phyloP scores from a whole-genome alignment of 1,140 invertebrate genomes.

The Ips nitidus region DNA sequence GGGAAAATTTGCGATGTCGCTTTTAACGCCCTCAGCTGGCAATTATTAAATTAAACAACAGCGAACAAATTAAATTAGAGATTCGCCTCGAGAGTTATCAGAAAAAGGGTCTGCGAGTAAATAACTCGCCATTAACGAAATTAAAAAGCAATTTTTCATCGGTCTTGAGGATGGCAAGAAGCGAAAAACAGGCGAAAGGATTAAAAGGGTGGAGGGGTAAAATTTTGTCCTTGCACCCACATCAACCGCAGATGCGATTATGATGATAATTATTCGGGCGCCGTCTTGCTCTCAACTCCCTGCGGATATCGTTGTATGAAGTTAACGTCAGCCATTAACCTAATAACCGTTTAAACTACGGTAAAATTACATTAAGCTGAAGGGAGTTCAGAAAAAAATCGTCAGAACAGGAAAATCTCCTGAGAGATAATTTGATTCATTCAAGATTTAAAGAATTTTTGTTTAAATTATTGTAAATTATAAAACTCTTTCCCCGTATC shows the following conservation, averaged over 20 bases:
- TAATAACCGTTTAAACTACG: constrained; percentile 19
- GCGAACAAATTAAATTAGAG: too few relatives aligned
- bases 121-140: neutral
- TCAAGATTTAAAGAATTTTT: too few relatives aligned
- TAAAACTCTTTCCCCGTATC: too few relatives aligned
- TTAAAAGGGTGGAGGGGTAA: constrained; percentile 11
- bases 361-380: constrained; percentile 14
- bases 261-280: constrained; percentile 28
- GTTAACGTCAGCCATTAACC: constrained; percentile 24
- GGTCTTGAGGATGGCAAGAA: neutral
- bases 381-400: neutral
- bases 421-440: too few relatives aligned
- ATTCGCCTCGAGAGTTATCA: too few relatives aligned
- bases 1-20: neutral
- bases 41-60: too few relatives aligned
- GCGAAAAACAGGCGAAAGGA: constrained; percentile 12
- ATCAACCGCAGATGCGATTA: constrained; percentile 27
- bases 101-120: too few relatives aligned
- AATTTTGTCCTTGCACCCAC: constrained; percentile 20
- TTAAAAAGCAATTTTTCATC: constrained; percentile 3
- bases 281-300: constrained; percentile 20
- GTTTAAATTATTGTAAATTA: too few relatives aligned
- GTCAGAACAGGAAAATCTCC: too few relatives aligned
- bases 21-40: neutral
- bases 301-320: constrained; percentile 9